Evolutionary conservation across 2,888 invertebrate species (phyloP), one percentile per base, ranked within the genome.

Genomic region (Agrochola lota): DNA sequence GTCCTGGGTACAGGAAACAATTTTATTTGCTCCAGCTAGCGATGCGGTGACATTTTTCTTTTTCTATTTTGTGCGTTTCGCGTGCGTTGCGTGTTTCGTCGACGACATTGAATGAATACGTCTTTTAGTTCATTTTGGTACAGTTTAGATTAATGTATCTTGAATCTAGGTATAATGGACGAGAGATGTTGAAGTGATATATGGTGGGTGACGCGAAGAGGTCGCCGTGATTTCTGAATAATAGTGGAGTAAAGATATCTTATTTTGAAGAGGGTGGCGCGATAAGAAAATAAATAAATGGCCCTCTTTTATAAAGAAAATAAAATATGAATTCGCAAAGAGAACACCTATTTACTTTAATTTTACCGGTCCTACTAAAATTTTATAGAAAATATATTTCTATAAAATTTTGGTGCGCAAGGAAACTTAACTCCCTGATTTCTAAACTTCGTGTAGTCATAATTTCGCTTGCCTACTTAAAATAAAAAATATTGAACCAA

Each of bases 11-110:
- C 94, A 94, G 94, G 94, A 95, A 95, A 94, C 93, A 88, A 87
- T 94, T 95, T 95, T 94, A 94, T 95, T 95, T 95, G 92, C 91
- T 94, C 92, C 89, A 90, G 85, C 89, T 88, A 91, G 91, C 90
- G 90, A 92, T 93, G 92, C 89, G 90, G 91, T 92, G 93, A 91
- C 91, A 93, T 92, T 93, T 93, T 93, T 92, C 86, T 91, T 46
- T 90, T 91, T 93, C 91, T 90, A 92, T 93, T 94, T 93, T 91
- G 90, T 91, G 91, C 90, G 91, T 92, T 93, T 93, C 85, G 88
- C 91, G 89, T 91, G 90, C 87, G 89, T 90, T 89, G 92, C 93
- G 91, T 91, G 92, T 92, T 89, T 91, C 88, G 89, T 87, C 89
- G 89, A 69, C 90, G 89, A 91, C 91, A 90, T 91, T 94, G 93